phyloP scores from a whole-genome alignment of 1,140 invertebrate genomes.

The Cydia amplana region DNA sequence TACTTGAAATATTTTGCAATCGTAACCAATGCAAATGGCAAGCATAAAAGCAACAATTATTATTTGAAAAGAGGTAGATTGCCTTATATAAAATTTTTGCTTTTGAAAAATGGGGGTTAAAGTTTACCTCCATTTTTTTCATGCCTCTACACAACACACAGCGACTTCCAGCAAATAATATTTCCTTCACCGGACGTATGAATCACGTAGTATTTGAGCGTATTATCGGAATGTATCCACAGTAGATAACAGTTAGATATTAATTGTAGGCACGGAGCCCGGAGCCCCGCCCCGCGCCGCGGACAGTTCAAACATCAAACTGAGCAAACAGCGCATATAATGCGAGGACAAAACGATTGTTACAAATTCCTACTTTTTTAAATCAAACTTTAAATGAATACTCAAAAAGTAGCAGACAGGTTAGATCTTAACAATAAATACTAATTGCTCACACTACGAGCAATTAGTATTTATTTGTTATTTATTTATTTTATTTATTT shows the following conservation, averaged over 20 bases:
- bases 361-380: background rate
- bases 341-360: slow-evolving; percentile 22
- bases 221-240: slow-evolving; percentile 14
- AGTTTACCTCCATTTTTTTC: no score
- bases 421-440: no score
- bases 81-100: no score
- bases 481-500: no score
- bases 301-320: slow-evolving; percentile 30
- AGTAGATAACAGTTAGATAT: slow-evolving; percentile 25
- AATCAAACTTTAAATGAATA: background rate
- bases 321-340: slow-evolving; percentile 18
- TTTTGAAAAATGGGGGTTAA: no score
- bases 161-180: background rate
- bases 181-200: slow-evolving; percentile 5
- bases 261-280: slow-evolving; percentile 22
- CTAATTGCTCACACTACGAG: no score
- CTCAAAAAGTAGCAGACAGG: background rate
- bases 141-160: background rate
- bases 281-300: slow-evolving; percentile 13
- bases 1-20: no score
- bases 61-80: no score
- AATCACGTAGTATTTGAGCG: slow-evolving; percentile 9
- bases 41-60: no score
- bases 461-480: no score
- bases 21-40: no score